These are phyloP conservation scores for Dendropsophus ebraccatus DNA, from an alignment of 2,113 vertebrate species.

Conservation along the genomic window DNA sequence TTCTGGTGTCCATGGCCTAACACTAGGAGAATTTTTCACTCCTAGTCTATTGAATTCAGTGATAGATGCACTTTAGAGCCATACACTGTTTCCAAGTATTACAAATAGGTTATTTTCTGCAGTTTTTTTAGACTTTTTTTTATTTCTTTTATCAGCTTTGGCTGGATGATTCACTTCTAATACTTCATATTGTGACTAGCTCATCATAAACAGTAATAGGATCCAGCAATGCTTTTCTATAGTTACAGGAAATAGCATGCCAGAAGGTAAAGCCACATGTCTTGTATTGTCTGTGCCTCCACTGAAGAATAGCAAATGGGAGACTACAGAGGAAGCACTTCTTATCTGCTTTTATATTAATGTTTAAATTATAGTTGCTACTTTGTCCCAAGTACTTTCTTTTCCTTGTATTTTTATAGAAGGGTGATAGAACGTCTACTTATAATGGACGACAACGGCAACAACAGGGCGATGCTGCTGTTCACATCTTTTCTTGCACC, in stretches of 20 bases:
- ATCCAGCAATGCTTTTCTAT: constrained; percentile 15
- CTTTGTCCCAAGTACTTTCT: not conserved
- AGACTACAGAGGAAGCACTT: not conserved
- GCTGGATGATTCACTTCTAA: not conserved
- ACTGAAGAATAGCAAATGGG: constrained; percentile 10
- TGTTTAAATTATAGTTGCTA: not conserved
- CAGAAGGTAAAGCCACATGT: constrained; percentile 16
- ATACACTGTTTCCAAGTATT: not conserved
- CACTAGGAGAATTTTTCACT: not conserved
- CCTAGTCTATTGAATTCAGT: not conserved
- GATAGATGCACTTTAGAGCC: constrained; percentile 9
- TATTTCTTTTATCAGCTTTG: constrained; percentile 11
- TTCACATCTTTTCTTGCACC: not conserved
- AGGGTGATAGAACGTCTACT: not conserved
- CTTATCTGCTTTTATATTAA: not conserved
- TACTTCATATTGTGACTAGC: constrained; percentile 17
- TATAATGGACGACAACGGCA: not conserved
- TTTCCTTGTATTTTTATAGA: not conserved
- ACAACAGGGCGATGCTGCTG: not conserved
- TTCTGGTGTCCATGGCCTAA: constrained; percentile 3
- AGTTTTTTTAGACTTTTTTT: not conserved
- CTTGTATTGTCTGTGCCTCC: not conserved
- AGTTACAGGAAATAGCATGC: constrained; percentile 3
- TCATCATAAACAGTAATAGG: constrained; percentile 15
- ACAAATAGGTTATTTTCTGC: constrained; percentile 14